Evolutionary conservation across 2,797 vertebrate genomes (phyloP).

Genomic region (Halcyon smyrnensis): DNA sequence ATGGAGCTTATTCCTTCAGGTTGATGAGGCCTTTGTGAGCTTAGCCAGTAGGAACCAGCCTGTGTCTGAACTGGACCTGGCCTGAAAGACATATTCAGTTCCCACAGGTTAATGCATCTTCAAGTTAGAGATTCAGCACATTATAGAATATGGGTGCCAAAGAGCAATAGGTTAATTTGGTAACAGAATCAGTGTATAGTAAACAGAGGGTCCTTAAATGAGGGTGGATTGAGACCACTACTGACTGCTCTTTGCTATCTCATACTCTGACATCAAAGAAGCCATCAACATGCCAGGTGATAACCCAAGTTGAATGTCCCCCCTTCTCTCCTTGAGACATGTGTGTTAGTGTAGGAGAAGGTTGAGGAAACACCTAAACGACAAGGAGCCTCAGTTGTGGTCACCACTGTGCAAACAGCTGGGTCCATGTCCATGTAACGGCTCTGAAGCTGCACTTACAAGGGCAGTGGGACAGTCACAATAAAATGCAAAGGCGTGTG

Average conservation of each 20-base stretch:
- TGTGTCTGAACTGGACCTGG: not conserved
- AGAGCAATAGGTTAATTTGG: not conserved
- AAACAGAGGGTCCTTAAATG: not conserved
- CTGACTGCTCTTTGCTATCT: not conserved
- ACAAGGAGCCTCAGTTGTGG: not conserved
- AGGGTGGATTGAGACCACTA: not conserved
- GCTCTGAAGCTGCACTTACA: not conserved
- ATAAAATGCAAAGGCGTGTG: not conserved
- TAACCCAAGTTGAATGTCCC: not conserved
- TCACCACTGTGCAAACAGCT: accelerated
- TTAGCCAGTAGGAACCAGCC: not conserved
- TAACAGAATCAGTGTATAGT: not conserved
- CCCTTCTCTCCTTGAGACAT: not conserved
- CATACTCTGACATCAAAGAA: not conserved
- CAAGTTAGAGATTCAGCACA: not conserved
- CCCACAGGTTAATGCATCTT: not conserved
- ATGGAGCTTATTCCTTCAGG: constrained; percentile 46
- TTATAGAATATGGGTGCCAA: not conserved
- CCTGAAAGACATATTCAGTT: not conserved
- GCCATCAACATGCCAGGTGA: not conserved
- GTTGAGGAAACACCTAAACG: not conserved
- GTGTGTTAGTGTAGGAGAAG: accelerated
- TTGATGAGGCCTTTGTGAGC: constrained; percentile 55
- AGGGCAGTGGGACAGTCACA: not conserved
- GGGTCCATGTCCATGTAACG: not conserved